phyloP scores from a whole-genome alignment of 2,797 vertebrate genomes.

The Enteromius radiatus region DNA sequence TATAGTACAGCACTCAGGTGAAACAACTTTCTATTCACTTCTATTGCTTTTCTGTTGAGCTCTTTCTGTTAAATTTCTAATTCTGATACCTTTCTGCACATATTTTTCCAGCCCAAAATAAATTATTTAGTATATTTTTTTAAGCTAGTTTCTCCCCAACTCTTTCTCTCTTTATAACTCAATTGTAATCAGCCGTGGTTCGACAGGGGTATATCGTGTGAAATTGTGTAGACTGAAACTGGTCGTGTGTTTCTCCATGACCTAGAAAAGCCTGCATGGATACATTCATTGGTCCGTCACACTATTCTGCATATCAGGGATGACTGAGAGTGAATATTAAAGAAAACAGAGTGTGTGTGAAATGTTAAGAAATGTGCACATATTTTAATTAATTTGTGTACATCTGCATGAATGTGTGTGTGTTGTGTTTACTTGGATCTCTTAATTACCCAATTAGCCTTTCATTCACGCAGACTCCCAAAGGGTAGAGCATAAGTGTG shows the following conservation, averaged over 20 bases:
- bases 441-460: slow-evolving; percentile 68
- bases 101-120: neutral
- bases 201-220: slow-evolving; percentile 15
- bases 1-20: neutral
- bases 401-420: slow-evolving; percentile 21
- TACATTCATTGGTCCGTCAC: neutral
- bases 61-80: neutral
- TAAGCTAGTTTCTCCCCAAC: neutral
- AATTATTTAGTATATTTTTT: neutral
- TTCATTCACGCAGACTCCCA: slow-evolving; percentile 59
- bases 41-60: neutral
- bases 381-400: neutral
- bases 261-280: slow-evolving; percentile 29
- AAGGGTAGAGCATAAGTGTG: slow-evolving; percentile 30
- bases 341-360: neutral
- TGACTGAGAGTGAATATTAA: neutral
- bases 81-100: neutral
- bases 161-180: slow-evolving; percentile 7
- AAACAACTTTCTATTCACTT: neutral
- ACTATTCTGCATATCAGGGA: slow-evolving; percentile 14
- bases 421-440: slow-evolving; percentile 45
- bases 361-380: neutral
- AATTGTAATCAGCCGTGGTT: slow-evolving; percentile 4
- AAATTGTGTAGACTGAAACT: slow-evolving; percentile 4
- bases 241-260: slow-evolving; percentile 20